Conservation (phyloP, 1,140 invertebrate species). For the Colletes latitarsis region DNA sequence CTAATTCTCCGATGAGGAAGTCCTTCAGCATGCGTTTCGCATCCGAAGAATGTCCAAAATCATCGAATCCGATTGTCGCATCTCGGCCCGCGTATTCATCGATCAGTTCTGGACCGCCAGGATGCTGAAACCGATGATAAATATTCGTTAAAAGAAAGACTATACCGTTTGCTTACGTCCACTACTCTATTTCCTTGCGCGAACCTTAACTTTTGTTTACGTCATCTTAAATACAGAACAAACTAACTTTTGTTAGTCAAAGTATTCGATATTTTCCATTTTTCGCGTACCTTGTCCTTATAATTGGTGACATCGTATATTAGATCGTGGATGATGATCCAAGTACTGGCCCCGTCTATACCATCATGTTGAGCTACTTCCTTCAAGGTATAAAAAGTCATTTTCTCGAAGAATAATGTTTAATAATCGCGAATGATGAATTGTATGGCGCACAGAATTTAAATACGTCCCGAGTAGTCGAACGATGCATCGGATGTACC, state of each 20-base stretch:
- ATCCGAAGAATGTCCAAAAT: constrained; percentile 85
- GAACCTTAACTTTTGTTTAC: too few relatives aligned
- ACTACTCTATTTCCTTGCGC: too few relatives aligned
- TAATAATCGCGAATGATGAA: background rate
- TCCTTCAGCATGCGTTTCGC: constrained; percentile 82
- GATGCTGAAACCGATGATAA: constrained; percentile 82
- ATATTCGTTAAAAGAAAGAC: background rate
- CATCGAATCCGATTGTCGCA: constrained; percentile 84
- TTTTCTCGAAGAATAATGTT: background rate
- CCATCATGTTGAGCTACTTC: constrained; percentile 84
- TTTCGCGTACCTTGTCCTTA: constrained; percentile 79
- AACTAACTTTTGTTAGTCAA: too few relatives aligned
- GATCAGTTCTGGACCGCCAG: constrained; percentile 84
- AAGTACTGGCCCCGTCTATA: constrained; percentile 79
- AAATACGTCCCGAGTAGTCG: too few relatives aligned
- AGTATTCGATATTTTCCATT: background rate
- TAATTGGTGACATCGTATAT: constrained; percentile 87
- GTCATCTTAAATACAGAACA: background rate
- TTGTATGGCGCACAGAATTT: too few relatives aligned
- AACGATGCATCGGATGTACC: background rate
- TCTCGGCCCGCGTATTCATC: constrained; percentile 85
- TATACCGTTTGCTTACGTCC: background rate
- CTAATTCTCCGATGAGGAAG: constrained; percentile 85
- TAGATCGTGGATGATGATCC: constrained; percentile 84
- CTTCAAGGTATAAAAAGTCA: constrained; percentile 78